Conservation (phyloP, 1,140 invertebrate genomes). For the Monochamus saltuarius region DNA sequence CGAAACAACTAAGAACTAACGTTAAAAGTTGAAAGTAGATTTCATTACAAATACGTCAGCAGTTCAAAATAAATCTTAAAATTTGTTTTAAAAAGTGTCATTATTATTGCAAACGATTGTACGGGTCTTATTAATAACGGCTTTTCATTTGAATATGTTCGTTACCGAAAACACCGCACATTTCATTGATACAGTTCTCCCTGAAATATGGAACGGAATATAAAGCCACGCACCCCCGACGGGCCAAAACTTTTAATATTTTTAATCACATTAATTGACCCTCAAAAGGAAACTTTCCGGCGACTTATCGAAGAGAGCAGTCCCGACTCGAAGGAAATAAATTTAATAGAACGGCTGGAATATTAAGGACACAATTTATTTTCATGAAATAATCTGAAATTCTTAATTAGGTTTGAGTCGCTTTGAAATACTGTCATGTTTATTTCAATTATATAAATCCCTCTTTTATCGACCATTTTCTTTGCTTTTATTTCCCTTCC, state of each 20-base stretch:
- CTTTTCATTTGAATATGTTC: too few relatives aligned
- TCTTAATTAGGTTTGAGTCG: constrained; percentile 36
- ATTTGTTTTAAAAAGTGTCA: too few relatives aligned
- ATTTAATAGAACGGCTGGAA: constrained; percentile 20
- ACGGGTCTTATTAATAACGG: too few relatives aligned
- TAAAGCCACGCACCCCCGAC: background rate
- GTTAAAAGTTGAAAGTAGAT: too few relatives aligned
- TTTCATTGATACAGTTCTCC: too few relatives aligned
- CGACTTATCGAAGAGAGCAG: constrained; percentile 14
- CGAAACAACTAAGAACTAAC: too few relatives aligned
- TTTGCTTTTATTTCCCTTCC: background rate
- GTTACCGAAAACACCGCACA: too few relatives aligned
- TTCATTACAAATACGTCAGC: too few relatives aligned
- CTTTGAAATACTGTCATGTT: constrained; percentile 37
- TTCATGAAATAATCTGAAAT: constrained; percentile 32
- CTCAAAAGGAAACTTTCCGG: constrained; percentile 22
- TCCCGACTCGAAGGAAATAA: constrained; percentile 16
- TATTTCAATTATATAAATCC: constrained; percentile 40
- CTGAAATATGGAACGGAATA: too few relatives aligned
- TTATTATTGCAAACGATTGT: too few relatives aligned
- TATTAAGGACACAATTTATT: constrained; percentile 31
- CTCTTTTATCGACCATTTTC: constrained; percentile 21
- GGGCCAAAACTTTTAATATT: constrained; percentile 9
- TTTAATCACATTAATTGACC: constrained; percentile 28
- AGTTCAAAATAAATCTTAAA: too few relatives aligned